Evolutionary conservation across 2,797 vertebrate species (phyloP).

Genomic region (Taenioides sp.): DNA sequence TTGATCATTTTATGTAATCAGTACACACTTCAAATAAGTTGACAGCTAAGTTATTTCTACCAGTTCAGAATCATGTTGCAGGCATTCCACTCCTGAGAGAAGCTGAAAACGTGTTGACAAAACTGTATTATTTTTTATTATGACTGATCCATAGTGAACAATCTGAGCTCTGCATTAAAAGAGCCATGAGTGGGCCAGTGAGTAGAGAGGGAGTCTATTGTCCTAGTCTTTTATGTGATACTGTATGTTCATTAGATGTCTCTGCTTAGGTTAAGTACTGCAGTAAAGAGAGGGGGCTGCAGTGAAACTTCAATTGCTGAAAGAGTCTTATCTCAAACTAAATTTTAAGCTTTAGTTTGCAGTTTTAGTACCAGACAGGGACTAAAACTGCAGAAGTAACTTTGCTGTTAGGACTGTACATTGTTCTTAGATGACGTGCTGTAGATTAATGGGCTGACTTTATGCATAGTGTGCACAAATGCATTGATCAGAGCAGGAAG

Average conservation of each 20-base stretch:
- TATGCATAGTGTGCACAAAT: conserved; percentile 29
- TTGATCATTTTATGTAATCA: no score
- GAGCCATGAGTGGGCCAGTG: not conserved
- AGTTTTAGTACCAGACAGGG: not conserved
- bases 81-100: no score
- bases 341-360: not conserved
- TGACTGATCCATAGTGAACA: not conserved
- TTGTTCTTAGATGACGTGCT: conserved; percentile 10
- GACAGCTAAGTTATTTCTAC: no score
- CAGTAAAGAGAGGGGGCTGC: not conserved
- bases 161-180: not conserved
- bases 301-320: not conserved
- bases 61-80: no score
- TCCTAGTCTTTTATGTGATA: not conserved
- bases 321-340: not conserved
- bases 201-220: not conserved
- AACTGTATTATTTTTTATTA: not conserved
- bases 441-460: conserved; percentile 26
- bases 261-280: not conserved
- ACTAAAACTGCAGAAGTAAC: conserved; percentile 3
- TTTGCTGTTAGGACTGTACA: not conserved
- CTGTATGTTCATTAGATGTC: no score
- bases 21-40: no score
- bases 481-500: conserved; percentile 22
- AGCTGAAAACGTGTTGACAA: no score